Evolutionary conservation across 2,797 vertebrate genomes (phyloP).

Genomic region (Coilia nasus): DNA sequence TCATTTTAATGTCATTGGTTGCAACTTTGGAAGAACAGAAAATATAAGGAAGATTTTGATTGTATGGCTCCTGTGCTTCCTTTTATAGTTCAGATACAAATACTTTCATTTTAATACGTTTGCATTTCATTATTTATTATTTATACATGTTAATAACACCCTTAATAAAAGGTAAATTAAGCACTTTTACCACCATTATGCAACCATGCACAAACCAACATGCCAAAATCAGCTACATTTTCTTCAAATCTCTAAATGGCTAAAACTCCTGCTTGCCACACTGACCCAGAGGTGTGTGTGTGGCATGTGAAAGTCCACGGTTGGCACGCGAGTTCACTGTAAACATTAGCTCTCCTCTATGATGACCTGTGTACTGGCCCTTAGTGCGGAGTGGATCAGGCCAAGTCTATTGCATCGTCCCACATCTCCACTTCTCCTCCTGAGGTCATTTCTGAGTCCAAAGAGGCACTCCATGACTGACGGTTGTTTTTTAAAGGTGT

Average conservation of each 20-base stretch:
- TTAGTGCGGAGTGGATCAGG: neutral
- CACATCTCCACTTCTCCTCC: neutral
- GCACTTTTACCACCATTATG: neutral
- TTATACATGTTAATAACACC: neutral
- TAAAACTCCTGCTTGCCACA: constrained; percentile 2
- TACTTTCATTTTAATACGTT: neutral
- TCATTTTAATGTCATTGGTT: neutral
- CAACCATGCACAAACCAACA: constrained; percentile 21
- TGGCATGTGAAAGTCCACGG: neutral
- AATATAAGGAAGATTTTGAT: constrained; percentile 19
- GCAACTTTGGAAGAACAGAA: constrained; percentile 14
- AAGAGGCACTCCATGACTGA: neutral
- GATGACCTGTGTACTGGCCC: neutral
- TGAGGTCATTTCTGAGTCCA: neutral
- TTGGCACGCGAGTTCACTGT: constrained; percentile 48
- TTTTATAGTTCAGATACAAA: neutral
- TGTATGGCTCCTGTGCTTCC: constrained; percentile 26
- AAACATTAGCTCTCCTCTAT: constrained; percentile 56
- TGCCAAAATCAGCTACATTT: neutral
- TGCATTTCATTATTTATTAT: constrained; percentile 12
- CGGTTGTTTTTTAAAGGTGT: neutral
- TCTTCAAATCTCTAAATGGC: constrained; percentile 9
- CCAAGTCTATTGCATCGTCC: neutral
- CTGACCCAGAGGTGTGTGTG: neutral
- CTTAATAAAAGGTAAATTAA: neutral